Evolutionary conservation across 2,113 vertebrate species (phyloP).

Genomic region (Oceanites oceanicus): DNA sequence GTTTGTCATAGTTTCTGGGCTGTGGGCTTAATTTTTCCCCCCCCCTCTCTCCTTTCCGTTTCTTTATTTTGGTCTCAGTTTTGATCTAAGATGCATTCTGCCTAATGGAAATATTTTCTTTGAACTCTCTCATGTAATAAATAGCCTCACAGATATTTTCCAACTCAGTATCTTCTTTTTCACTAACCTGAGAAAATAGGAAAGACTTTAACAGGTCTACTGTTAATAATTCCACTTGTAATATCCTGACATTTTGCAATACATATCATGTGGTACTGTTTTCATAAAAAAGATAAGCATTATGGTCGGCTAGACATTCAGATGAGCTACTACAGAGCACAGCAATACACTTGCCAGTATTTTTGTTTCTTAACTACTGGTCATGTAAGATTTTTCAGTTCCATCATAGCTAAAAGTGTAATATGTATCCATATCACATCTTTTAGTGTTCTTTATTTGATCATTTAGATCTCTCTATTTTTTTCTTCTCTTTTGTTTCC

Average conservation of each 20-base stretch:
- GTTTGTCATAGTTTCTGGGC: background rate
- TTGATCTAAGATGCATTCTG: background rate
- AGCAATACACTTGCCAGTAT: background rate
- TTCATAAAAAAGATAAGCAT: background rate
- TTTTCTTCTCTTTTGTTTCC: background rate
- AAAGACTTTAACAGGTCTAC: background rate
- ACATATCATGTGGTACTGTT: background rate
- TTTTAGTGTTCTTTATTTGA: background rate
- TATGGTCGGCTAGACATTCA: background rate
- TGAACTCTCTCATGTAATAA: background rate
- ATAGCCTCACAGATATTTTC: background rate
- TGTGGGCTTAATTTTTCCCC: background rate
- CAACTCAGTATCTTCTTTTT: background rate
- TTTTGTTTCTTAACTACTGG: background rate
- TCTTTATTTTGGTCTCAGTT: background rate
- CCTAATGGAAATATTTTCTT: background rate
- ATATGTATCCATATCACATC: accelerated
- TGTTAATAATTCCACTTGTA: background rate
- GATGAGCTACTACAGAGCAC: background rate
- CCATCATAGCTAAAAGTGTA: background rate
- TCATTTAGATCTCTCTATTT: background rate
- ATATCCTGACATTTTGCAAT: background rate
- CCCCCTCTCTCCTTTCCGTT: accelerated
- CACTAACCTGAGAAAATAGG: background rate
- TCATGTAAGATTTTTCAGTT: background rate